phyloP scores from a whole-genome alignment of 2,113 vertebrate genomes.

The Elgaria multicarinata region DNA sequence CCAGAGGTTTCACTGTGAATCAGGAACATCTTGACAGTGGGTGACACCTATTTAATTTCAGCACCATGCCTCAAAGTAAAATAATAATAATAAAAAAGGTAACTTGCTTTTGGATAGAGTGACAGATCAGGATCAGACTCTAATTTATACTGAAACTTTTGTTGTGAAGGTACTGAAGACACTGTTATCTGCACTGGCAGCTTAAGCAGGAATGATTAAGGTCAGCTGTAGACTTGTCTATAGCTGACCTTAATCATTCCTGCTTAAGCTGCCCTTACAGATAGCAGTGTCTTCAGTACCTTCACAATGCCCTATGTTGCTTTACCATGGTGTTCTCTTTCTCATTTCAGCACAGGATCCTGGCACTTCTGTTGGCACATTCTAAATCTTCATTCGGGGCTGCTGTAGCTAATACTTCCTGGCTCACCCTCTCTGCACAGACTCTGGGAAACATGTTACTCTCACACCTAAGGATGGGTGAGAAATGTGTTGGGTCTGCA shows the following conservation, averaged over 20 bases:
- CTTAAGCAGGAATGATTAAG: constrained; percentile 3
- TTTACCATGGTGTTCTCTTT: neutral
- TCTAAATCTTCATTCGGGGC: neutral
- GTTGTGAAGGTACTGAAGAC: constrained; percentile 41
- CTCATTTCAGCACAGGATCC: neutral
- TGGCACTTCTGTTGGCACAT: neutral
- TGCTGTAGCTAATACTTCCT: neutral
- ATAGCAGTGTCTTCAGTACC: constrained; percentile 45
- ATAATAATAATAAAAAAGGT: neutral
- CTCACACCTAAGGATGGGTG: too few species aligned
- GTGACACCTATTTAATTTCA: neutral
- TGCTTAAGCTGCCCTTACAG: constrained; percentile 12
- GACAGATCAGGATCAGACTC: constrained; percentile 41
- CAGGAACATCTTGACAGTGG: neutral
- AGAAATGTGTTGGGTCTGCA: too few species aligned
- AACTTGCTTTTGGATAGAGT: neutral
- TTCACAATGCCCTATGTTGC: constrained; percentile 1
- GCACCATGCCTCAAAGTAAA: neutral
- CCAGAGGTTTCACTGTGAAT: neutral
- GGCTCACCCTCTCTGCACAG: neutral
- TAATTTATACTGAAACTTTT: constrained; percentile 41
- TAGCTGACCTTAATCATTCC: neutral
- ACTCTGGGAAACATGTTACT: neutral
- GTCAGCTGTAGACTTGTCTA: neutral
- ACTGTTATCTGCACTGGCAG: constrained; percentile 28